phyloP scores from a whole-genome alignment of 2,797 vertebrate species.

The Semaprochilodus insignis region DNA sequence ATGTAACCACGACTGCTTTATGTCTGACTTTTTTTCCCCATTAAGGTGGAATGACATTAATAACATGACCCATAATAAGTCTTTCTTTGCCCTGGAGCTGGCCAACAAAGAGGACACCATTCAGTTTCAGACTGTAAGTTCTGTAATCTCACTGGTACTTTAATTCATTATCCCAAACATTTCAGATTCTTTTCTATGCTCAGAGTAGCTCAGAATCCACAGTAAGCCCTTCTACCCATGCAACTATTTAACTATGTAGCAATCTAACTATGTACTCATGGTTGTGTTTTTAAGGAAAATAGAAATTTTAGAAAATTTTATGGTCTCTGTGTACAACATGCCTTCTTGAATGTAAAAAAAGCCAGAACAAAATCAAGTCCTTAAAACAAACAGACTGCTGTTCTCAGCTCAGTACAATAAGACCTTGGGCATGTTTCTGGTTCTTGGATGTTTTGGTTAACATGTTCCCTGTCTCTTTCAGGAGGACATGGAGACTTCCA shows the following conservation, averaged over 20 bases:
- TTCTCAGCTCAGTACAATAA: conserved; percentile 1
- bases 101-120: conserved; percentile 96
- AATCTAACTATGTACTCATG: background rate
- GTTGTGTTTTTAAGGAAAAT: background rate
- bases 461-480: conserved; percentile 72
- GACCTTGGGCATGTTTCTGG: background rate
- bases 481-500: conserved; percentile 99
- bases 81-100: conserved; percentile 93
- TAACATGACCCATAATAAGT: conserved; percentile 99
- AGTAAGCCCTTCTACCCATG: conserved; percentile 53
- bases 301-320: no score
- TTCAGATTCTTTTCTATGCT: conserved; percentile 37
- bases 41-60: conserved; percentile 97
- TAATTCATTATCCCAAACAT: conserved; percentile 31
- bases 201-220: conserved; percentile 41
- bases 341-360: background rate
- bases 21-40: conserved; percentile 55
- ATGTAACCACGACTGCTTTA: conserved; percentile 53
- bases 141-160: conserved; percentile 32
- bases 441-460: conserved; percentile 25
- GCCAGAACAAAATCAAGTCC: background rate
- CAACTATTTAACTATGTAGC: background rate
- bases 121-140: conserved; percentile 97
- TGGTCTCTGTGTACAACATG: conserved; percentile 20
- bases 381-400: background rate